Conservation (phyloP, 2,113 vertebrate species). For the Brachirus orientalis region DNA sequence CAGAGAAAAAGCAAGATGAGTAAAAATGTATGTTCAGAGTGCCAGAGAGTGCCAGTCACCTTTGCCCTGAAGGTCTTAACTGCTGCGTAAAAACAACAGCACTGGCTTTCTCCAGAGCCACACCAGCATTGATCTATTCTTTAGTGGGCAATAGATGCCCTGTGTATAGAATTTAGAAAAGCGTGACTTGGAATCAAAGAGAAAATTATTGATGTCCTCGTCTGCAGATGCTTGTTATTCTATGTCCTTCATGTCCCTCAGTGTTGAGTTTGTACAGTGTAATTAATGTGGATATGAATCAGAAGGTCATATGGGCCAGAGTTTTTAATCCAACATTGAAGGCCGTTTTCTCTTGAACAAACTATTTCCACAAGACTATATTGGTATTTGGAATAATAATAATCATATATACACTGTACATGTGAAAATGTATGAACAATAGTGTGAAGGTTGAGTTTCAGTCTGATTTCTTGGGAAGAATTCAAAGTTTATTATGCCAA, state of each 20-base stretch:
- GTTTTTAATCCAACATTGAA: not conserved
- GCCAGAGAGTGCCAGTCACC: conserved; percentile 13
- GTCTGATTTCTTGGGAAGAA: too few species aligned
- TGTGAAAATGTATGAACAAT: too few species aligned
- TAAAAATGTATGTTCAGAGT: not conserved
- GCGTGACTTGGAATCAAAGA: not conserved
- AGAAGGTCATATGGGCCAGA: not conserved
- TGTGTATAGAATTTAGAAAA: not conserved
- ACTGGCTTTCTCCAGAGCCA: not conserved
- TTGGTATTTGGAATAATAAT: not conserved
- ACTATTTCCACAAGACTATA: too few species aligned
- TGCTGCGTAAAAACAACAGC: conserved; percentile 9
- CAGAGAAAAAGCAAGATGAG: conserved; percentile 2
- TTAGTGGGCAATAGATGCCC: not conserved
- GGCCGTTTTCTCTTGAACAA: not conserved
- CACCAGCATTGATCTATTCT: conserved; percentile 14
- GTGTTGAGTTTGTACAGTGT: not conserved
- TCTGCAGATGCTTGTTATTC: not conserved
- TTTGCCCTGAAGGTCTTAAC: conserved; percentile 4
- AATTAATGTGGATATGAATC: not conserved
- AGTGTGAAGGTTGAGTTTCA: too few species aligned
- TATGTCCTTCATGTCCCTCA: not conserved
- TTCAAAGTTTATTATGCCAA: too few species aligned
- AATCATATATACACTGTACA: too few species aligned
- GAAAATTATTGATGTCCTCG: conserved; percentile 3